Evolutionary conservation across 2,888 invertebrate species (phyloP), one percentile per base, ranked within the genome.

Genomic region (Oxycera nigricornis): DNA sequence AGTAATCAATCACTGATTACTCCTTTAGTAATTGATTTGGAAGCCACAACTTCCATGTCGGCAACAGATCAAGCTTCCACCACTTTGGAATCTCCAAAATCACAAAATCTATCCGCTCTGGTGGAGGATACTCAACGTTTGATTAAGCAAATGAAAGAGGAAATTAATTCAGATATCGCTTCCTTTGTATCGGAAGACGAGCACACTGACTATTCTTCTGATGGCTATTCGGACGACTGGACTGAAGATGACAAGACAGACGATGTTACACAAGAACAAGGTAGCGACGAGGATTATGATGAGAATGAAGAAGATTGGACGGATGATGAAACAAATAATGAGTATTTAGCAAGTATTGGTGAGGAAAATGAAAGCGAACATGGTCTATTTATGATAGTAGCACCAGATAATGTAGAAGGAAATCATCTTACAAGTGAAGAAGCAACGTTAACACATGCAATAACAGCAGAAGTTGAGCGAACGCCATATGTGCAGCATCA

Each of bases 91-190:
- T 35, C 59, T 22, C 41, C 61, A 28, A 76, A 55, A 26, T 3
- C 26, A 17, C 86, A 85, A 74, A 86, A 86, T 79, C 80, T 86
- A 4, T 84, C 83, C 1, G 89, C 89, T 76, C 86, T 90, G 67
- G 89, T 90, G 7, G 88, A 88, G 79, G 87, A 88, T 74, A 90
- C 90, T 0, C 90, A 90, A 81, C 87, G 86, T 74, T 80, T 90
- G 52, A 90, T 90, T 76, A 89, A 90, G 78, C 90, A 90, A 83
- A 90, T 90, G 90, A 89, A 88, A 81, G 88, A 89, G 79, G 90
- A 90, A 86, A 89, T 90, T 41, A 88, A 88, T 81, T 87, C 86
- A 28, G 88, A 88, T 79, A 89, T 90, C 79, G 89, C 88, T 57
- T 84, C 84, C 31, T 85, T 84, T 74, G 84, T 83, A 61, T 85